Conservation (phyloP, 2,113 vertebrate species). For the Actenoides hombroni region DNA sequence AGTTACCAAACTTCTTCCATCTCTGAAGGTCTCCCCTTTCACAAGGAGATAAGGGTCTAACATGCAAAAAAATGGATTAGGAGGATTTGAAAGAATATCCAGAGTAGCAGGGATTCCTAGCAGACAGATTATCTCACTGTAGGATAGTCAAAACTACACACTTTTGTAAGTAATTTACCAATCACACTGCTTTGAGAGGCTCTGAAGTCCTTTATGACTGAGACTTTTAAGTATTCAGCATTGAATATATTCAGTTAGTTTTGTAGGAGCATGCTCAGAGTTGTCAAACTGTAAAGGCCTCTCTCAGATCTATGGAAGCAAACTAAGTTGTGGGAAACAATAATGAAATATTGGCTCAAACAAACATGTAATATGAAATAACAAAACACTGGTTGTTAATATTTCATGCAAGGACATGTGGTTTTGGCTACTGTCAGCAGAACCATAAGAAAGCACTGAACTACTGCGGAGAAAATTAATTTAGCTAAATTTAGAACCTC, state of each 20-base stretch:
- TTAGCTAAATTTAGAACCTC: constrained; percentile 56
- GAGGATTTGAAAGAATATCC: neutral
- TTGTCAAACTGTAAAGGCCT: neutral
- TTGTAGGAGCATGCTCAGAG: neutral
- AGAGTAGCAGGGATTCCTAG: neutral
- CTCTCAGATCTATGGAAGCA: neutral
- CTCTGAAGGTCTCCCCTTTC: neutral
- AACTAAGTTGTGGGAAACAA: neutral
- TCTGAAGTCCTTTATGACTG: neutral
- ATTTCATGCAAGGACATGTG: neutral
- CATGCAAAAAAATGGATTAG: neutral
- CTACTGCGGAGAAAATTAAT: neutral
- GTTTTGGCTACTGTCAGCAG: constrained; percentile 23
- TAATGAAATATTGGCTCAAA: neutral
- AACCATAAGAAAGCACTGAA: constrained; percentile 4
- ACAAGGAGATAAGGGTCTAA: neutral
- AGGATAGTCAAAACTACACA: neutral
- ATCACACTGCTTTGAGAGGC: neutral
- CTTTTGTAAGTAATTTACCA: neutral
- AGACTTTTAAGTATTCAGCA: neutral
- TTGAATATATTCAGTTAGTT: neutral
- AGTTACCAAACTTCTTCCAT: neutral
- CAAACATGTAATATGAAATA: neutral
- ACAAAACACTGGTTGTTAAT: neutral
- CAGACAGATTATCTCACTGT: neutral